phyloP scores from a whole-genome alignment of 2,113 vertebrate species.

The Poeciliopsis turrubarensis region DNA sequence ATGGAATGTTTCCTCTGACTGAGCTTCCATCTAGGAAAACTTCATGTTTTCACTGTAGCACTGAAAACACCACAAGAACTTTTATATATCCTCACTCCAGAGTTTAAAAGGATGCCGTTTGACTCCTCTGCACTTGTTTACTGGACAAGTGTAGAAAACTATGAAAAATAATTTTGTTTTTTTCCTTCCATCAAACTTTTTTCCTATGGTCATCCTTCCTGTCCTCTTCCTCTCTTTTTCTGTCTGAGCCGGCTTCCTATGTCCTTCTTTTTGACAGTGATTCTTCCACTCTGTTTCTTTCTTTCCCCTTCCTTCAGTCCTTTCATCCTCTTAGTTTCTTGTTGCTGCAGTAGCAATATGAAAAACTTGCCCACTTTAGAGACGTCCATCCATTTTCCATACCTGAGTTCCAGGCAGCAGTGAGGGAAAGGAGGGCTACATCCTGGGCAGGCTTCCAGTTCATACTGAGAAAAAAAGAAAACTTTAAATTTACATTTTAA shows the following conservation, averaged over 20 bases:
- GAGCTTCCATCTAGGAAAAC: background rate
- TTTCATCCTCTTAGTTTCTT: too few relatives aligned
- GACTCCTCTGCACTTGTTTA: background rate
- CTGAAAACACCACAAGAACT: background rate
- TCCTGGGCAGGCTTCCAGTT: too few relatives aligned
- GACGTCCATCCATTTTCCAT: too few relatives aligned
- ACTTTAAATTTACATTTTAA: too few relatives aligned
- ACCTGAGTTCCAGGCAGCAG: too few relatives aligned
- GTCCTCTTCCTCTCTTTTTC: background rate
- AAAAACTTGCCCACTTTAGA: too few relatives aligned
- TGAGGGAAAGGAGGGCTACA: too few relatives aligned
- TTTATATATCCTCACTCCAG: background rate
- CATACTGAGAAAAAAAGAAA: too few relatives aligned
- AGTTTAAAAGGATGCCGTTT: background rate
- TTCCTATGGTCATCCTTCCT: background rate
- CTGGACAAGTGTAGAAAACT: background rate
- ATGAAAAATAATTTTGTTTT: background rate
- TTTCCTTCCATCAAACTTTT: background rate
- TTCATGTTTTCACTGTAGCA: conserved; percentile 13
- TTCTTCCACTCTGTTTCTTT: background rate
- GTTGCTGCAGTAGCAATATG: too few relatives aligned
- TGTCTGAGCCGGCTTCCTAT: too few relatives aligned
- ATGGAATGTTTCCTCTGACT: background rate
- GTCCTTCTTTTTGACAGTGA: too few relatives aligned
- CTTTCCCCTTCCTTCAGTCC: too few relatives aligned